A percentile compares a stretch with the other conserved stretches of the same genome.
Evolutionary conservation across 2,797 vertebrate species (phyloP).

Genomic region (Ctenopoma multispine): DNA sequence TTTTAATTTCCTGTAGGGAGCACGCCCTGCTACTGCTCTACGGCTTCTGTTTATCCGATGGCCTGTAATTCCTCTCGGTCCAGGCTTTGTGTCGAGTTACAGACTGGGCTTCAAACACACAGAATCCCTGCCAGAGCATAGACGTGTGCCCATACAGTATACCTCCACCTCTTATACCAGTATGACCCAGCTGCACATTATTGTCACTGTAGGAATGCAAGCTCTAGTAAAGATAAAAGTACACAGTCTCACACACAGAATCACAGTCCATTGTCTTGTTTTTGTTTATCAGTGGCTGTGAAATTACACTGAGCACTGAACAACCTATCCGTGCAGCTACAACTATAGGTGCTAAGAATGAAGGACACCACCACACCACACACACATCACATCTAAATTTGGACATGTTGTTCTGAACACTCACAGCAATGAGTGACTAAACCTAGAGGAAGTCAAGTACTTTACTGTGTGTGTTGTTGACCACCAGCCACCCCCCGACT

Average conservation of each 20-base stretch:
- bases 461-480: slow-evolving; percentile 35
- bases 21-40: slow-evolving; percentile 72
- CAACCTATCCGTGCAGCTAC: not conserved
- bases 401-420: slow-evolving; percentile 38
- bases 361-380: no score
- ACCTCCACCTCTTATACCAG: slow-evolving; percentile 32
- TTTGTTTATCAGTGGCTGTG: not conserved
- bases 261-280: not conserved
- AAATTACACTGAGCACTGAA: not conserved
- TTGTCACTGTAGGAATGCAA: slow-evolving; percentile 24
- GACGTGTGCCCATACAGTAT: slow-evolving; percentile 15
- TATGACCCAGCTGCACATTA: slow-evolving; percentile 44
- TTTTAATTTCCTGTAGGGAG: slow-evolving; percentile 86
- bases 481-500: slow-evolving; percentile 41
- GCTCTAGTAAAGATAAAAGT: slow-evolving; percentile 17
- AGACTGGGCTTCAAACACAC: slow-evolving; percentile 59
- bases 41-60: slow-evolving; percentile 75
- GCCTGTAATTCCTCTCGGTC: slow-evolving; percentile 79
- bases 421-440: slow-evolving; percentile 19
- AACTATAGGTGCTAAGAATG: not conserved
- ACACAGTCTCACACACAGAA: not conserved
- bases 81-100: slow-evolving; percentile 59
- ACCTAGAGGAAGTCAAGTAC: slow-evolving; percentile 50
- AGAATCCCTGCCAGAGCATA: slow-evolving; percentile 49
- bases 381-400: slow-evolving; percentile 25